A percentile compares a stretch with the other conserved stretches of the same genome.
These are phyloP conservation scores for Temnothorax longispinosus DNA, from an alignment of 1,140 invertebrate species.

Conservation along the genomic window DNA sequence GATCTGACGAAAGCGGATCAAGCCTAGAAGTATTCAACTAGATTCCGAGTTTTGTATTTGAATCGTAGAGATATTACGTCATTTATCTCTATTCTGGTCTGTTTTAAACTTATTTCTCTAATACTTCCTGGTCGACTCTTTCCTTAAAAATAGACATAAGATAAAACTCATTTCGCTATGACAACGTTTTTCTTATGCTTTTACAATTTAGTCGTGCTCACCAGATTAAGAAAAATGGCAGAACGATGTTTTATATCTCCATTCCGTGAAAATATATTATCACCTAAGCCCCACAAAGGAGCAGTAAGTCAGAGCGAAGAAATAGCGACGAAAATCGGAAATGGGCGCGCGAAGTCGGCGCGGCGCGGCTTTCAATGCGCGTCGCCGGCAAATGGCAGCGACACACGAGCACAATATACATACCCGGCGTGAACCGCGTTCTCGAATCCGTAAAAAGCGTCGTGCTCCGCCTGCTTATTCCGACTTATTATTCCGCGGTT, in stretches of 20 bases:
- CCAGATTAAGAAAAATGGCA: neutral
- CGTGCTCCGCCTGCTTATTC: constrained; percentile 49
- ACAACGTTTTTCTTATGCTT: neutral
- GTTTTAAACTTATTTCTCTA: neutral
- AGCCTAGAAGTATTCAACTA: neutral
- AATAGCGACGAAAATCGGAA: constrained; percentile 61
- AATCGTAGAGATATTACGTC: neutral
- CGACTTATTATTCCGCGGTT: constrained; percentile 69
- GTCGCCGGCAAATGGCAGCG: constrained; percentile 47
- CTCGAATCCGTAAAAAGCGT: constrained; percentile 56
- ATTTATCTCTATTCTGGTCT: neutral
- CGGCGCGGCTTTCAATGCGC: constrained; percentile 56
- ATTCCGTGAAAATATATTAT: constrained; percentile 32
- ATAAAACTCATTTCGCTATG: constrained; percentile 7
- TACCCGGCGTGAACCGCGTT: constrained; percentile 42
- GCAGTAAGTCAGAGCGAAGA: constrained; percentile 31
- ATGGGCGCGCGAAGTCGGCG: constrained; percentile 48
- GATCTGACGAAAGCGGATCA: constrained; percentile 18
- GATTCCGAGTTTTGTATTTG: neutral
- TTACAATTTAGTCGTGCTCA: neutral
- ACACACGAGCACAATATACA: constrained; percentile 41
- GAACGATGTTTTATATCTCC: neutral
- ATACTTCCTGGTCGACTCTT: neutral
- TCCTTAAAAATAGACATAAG: neutral
- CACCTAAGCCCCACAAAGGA: constrained; percentile 17